Evolutionary conservation across 2,888 invertebrate genomes (phyloP).

Genomic region (Cephus runcator): DNA sequence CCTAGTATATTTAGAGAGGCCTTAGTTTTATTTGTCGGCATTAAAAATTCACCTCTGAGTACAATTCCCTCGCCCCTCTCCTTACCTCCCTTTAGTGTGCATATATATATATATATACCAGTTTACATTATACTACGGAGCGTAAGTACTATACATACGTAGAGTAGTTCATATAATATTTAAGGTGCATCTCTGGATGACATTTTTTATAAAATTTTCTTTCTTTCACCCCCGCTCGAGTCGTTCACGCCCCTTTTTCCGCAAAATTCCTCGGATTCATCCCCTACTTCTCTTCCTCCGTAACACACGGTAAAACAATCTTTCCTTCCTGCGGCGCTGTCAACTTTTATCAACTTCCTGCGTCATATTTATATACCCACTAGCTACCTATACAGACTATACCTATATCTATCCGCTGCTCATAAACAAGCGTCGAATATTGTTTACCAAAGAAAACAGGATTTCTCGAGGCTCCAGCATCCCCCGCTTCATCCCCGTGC

Average conservation of each 20-base stretch:
- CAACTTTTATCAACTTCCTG: background rate
- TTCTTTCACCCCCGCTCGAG: too few relatives aligned
- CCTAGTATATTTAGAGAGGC: conserved; percentile 47
- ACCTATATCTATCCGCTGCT: conserved; percentile 10
- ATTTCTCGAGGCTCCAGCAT: conserved; percentile 19
- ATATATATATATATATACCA: too few relatives aligned
- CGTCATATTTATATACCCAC: background rate
- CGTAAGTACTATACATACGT: too few relatives aligned
- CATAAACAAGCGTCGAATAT: conserved; percentile 28
- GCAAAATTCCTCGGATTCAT: background rate
- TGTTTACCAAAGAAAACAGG: conserved; percentile 29
- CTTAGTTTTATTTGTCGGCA: conserved; percentile 45
- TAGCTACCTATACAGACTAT: background rate
- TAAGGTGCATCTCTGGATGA: too few relatives aligned
- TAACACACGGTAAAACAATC: conserved; percentile 30
- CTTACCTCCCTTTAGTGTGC: background rate
- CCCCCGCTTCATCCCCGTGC: background rate
- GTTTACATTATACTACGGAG: too few relatives aligned
- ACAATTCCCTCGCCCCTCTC: conserved; percentile 1
- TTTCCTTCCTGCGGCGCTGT: conserved; percentile 21
- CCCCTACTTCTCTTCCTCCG: conserved; percentile 17
- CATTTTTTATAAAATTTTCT: too few relatives aligned
- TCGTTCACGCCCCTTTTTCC: too few relatives aligned
- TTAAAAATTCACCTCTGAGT: conserved; percentile 21
- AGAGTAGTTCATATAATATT: too few relatives aligned